Base-by-base conservation (phyloP, 2,113 vertebrate genomes). In the Crotalus tigris region DNA sequence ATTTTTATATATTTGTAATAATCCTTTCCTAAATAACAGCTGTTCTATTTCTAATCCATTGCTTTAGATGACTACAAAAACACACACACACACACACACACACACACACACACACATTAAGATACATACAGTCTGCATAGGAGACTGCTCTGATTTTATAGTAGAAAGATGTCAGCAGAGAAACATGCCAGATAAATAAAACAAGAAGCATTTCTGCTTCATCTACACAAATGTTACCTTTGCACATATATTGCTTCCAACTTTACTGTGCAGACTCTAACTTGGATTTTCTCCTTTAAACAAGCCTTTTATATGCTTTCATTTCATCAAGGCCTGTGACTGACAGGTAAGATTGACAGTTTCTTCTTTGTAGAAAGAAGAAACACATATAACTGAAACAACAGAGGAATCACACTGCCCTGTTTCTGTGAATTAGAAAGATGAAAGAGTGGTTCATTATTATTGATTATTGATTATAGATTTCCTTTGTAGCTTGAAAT, bases 311-410 rank as follows among this genome's bases (percentile, higher is more conserved):
- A 92, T 94, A 88, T 95, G 96, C 92, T 95, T 94, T 95, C 94
- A 94, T 97, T 97, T 95, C 92, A 92, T 29, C 44, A 86, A 94
- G 92, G 94, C 90, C 93, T 93, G 88, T 96, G 97, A 97, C 95
- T 96, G 96, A 95, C 95, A 97, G 96, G 95, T 15, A 33, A 17
- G 64, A 69, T n/a, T 15, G 64, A 33, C 64, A 69, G 13, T 33
- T 69, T 51, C 49, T 51, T 51, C 92, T 85, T 64, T 53, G 39
- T 9, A 94, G 89, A 51, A 91, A 92, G 33, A 89, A 69, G 39
- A 3, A 55, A 55, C 15, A 54, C 8, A 23, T 23, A 49, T 9
- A 81, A 10, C 6, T 51, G 93, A 93, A 61, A 54, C 89, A 61
- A 54, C 89, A 91, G 23, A 92, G 23, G 53, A 90, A 64, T 44